A percentile compares a stretch with the other conserved stretches of the same genome.
Conservation (phyloP, 64 coral and sea anemone species). For the Porites lutea region DNA sequence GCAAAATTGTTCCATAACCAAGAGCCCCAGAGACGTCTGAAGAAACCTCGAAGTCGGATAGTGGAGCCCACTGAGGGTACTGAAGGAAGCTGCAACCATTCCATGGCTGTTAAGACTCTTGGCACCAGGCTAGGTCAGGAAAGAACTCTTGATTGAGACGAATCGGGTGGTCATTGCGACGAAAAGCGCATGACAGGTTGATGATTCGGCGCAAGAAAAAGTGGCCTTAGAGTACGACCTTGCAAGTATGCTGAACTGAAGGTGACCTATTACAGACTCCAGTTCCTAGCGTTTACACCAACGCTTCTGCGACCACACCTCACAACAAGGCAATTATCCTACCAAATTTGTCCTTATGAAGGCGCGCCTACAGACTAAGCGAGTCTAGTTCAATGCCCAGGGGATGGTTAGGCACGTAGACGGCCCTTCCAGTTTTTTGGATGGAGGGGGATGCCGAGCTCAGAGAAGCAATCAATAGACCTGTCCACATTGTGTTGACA, state of each 20-base stretch:
- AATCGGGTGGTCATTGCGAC: too few relatives aligned
- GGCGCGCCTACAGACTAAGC: not conserved
- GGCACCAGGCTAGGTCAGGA: not conserved
- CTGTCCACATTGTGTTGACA: too few relatives aligned
- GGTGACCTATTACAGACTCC: conserved; percentile 28
- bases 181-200: too few relatives aligned
- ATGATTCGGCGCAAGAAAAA: not conserved
- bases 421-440: conserved; percentile 65
- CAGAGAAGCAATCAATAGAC: too few relatives aligned
- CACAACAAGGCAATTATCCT: not conserved
- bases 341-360: not conserved
- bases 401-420: conserved; percentile 1
- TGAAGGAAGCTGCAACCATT: too few relatives aligned
- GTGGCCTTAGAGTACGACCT: conserved; percentile 10
- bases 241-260: conserved; percentile 48
- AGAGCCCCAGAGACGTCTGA: conserved; percentile 24
- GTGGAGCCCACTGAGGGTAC: conserved; percentile 11
- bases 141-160: not conserved
- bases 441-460: too few relatives aligned
- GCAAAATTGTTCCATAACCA: conserved; percentile 16
- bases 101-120: too few relatives aligned
- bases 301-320: not conserved
- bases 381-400: conserved; percentile 64
- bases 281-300: too few relatives aligned
- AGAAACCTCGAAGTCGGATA: conserved; percentile 27